Percentiles rank a stretch among this genome's conserved stretches.
These are phyloP conservation scores for Vulpes lagopus DNA, from an alignment of 2,113 vertebrate species.

Conservation along the genomic window DNA sequence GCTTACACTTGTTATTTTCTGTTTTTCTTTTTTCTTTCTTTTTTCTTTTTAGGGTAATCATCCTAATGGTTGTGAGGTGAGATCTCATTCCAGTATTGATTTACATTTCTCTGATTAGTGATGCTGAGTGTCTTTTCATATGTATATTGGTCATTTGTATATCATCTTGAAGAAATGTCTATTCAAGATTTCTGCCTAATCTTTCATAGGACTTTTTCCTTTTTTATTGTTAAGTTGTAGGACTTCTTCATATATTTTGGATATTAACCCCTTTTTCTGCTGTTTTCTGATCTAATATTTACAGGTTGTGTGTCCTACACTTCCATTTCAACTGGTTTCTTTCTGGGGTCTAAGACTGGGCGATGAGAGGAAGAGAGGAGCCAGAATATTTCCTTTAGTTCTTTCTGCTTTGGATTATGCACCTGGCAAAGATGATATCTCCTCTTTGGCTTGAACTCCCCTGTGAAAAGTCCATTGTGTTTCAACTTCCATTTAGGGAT, in stretches of 20 bases:
- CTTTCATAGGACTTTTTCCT: neutral
- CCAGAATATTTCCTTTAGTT: neutral
- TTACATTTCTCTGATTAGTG: neutral
- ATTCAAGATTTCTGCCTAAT: neutral
- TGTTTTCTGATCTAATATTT: neutral
- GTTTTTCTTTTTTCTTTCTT: neutral
- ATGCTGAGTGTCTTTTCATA: neutral
- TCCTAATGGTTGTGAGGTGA: neutral
- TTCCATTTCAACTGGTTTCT: neutral
- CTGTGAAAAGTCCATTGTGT: neutral
- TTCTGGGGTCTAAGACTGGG: neutral
- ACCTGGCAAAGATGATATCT: neutral
- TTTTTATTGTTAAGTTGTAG: neutral
- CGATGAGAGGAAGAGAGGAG: neutral
- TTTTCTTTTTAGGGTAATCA: neutral
- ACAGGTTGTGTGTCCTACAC: neutral
- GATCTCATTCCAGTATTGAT: neutral
- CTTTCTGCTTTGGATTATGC: neutral
- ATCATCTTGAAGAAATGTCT: neutral
- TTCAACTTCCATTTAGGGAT: neutral
- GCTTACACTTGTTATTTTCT: neutral
- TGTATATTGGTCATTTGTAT: neutral
- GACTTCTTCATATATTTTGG: neutral
- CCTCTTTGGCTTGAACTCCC: neutral
- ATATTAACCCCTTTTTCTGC: neutral